Evolutionary conservation across 2,797 vertebrate genomes (phyloP), one percentile per base, ranked within the genome.

Genomic region (Philypnodon macrostomus): DNA sequence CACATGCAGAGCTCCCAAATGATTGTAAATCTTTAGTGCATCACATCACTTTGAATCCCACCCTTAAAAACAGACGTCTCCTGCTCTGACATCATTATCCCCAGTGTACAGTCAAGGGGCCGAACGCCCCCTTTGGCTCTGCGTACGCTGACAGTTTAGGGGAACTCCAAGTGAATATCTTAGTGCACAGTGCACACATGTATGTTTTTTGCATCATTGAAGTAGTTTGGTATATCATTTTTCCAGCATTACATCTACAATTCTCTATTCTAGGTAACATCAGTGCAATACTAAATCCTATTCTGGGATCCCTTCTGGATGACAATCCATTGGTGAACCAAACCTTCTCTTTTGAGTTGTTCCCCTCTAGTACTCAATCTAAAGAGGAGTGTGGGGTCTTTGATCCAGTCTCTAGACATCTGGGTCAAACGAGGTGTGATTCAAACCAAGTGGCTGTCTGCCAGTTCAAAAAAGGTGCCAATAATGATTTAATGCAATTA

Each of bases 1-100:
- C 70, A 73, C 63, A 56, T 7, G 2, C 26, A 50, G n/a, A 4
- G 23, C 29, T 65, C 46, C 58, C 66, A 54, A 73, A 73, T 70
- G 80, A 70, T 73, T 87, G 76, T 85, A 87, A 85, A 90, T 90
- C 70, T 76, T 87, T 89, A 58, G 60, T 77, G 74, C 41, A 56
- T 85, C 51, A 42, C 73, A 73, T 91, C 87, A 90, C 73, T 67
- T 50, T 60, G 75, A 76, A 86, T 82, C 82, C 86, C 89, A 85
- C 90, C 90, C 88, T 83, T 79, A 50, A 69, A 77, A 88, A 85
- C 67, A 84, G 77, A 76, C 73, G 66, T 65, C 60, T 83, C 59
- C 63, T 17, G 32, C 59, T 63, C 71, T 87, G 81, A 86, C 77
- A 73, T 83, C 71, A 85, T 70, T 58, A 58, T 79, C 82, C 69